phyloP scores from a whole-genome alignment of 2,113 vertebrate species.

The Zapus hudsonius region DNA sequence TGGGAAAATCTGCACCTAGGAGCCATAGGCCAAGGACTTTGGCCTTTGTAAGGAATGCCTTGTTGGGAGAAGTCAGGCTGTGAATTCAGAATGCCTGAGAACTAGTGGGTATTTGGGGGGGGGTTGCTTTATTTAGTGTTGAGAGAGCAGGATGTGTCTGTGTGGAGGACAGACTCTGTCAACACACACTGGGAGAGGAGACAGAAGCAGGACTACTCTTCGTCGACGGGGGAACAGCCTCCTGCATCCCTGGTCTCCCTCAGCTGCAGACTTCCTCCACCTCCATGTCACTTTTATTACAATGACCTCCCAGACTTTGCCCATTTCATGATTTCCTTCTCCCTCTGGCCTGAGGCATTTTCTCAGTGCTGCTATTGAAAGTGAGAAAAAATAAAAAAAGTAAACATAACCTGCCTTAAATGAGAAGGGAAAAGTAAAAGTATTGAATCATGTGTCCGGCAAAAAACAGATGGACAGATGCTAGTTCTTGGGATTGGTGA shows the following conservation, averaged over 20 bases:
- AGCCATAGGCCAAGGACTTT: fast-evolving
- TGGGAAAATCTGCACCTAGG: fast-evolving
- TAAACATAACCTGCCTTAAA: background rate
- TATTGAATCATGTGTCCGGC: too few species aligned
- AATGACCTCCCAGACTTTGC: fast-evolving
- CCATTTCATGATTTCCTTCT: background rate
- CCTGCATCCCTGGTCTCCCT: fast-evolving
- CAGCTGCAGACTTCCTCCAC: fast-evolving
- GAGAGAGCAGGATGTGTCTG: background rate
- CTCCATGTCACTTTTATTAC: fast-evolving
- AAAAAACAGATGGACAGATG: background rate
- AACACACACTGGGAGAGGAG: fast-evolving
- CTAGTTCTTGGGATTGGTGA: background rate
- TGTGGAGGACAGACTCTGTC: fast-evolving
- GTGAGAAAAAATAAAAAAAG: background rate
- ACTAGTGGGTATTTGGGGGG: fast-evolving
- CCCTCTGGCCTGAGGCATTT: background rate
- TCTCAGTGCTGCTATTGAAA: background rate
- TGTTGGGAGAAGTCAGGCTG: fast-evolving
- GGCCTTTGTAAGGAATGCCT: fast-evolving
- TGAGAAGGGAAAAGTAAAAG: fast-evolving
- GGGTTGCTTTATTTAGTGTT: fast-evolving
- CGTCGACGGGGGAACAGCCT: fast-evolving
- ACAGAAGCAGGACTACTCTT: fast-evolving
- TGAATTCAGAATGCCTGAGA: too few species aligned